Base-by-base conservation (phyloP, 92 coral and sea anemone species). In the Actinernus sp. region DNA sequence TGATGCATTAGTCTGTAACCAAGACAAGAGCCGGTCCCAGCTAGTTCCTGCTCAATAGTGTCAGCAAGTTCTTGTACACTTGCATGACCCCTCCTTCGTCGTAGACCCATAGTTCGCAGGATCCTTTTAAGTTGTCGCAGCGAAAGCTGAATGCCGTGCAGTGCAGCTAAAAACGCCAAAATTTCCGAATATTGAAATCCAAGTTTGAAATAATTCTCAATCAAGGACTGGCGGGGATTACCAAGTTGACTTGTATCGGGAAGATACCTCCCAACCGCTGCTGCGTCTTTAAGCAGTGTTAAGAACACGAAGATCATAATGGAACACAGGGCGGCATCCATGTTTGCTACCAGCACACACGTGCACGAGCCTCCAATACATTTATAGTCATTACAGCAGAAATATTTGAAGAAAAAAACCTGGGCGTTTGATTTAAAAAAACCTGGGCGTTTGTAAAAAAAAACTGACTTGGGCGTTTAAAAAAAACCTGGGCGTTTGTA, bases 1-100 rank as follows among this genome's bases (percentile, higher is more conserved):
- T 71, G 68, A 32, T 71, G 78, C 78, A 71, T 57, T 57, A 40
- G 67, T 53, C 78, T 53, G 39, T 71, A 71, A 22, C 78, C 78
- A 26, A 71, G 63, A 37, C 54, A 69, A 20, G 65, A 55, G 23
- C 76, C 65, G 24, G 48, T 34, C 28, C 55, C 65, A 16, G 29
- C 50, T 30, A 53, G 20, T 33, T 69, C 76, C 34, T 25, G 31
- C 26, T 69, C 53, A 43, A 69, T 55, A 55, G 32, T 18, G 55
- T 50, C 22, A 2, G 26, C 61, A 26, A 68, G 33, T 11, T 26
- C 60, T 69, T 69, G 25, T 3, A 69, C 48, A 33, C 47, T 51
- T 29, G 76, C 31, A 27, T 69, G 76, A 20, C 28, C 48, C 19
- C 37, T 69, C 26, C 76, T 34, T 69, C 76, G 76, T 45, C 48